Conservation (phyloP, 2,113 vertebrate species). For the Garra rufa region DNA sequence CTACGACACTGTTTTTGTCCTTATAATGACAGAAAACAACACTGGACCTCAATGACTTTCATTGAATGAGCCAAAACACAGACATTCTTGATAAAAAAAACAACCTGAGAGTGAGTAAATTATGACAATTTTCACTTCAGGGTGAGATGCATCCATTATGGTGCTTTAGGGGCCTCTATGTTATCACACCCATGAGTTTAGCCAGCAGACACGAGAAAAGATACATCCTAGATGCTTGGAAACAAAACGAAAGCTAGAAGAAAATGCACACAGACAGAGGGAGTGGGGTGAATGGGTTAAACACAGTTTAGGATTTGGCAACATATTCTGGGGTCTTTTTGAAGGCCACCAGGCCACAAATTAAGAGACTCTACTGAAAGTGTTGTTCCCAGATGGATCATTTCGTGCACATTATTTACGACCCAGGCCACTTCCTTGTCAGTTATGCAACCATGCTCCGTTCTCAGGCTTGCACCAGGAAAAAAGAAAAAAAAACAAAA, state of each 20-base stretch:
- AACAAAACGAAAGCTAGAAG: conserved; percentile 71
- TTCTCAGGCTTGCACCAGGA: conserved; percentile 57
- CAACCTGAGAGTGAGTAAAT: neutral
- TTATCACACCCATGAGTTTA: neutral
- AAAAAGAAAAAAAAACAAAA: neutral
- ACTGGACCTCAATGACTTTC: neutral
- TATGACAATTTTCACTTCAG: neutral
- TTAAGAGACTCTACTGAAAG: conserved; percentile 69
- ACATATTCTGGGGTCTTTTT: conserved; percentile 72
- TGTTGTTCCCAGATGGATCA: conserved; percentile 71
- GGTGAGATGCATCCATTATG: neutral
- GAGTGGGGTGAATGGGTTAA: conserved; percentile 67
- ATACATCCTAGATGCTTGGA: conserved; percentile 68
- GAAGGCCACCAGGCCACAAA: conserved; percentile 73
- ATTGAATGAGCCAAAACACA: neutral
- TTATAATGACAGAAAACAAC: neutral
- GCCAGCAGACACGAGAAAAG: neutral
- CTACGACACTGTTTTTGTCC: neutral
- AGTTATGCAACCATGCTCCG: conserved; percentile 67
- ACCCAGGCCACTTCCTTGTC: conserved; percentile 62
- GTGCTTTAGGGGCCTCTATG: neutral
- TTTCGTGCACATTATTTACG: conserved; percentile 71
- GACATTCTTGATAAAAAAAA: neutral
- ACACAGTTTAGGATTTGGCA: conserved; percentile 71
- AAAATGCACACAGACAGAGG: conserved; percentile 74